Evolutionary conservation across 2,888 invertebrate species (phyloP).

Genomic region (Acanthosepion lycidas): DNA sequence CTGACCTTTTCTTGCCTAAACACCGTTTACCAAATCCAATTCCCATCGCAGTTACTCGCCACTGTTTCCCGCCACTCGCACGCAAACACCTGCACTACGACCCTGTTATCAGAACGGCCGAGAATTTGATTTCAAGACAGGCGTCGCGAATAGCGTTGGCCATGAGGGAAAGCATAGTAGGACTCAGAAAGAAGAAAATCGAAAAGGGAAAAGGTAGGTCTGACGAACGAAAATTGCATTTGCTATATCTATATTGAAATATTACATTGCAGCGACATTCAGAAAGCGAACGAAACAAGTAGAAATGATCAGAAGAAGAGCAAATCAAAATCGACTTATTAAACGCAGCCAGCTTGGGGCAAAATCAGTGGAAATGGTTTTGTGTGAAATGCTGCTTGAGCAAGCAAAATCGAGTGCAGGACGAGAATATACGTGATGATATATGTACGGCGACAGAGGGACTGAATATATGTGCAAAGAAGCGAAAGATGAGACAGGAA

Average conservation of each 20-base stretch:
- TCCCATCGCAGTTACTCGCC: too few relatives aligned
- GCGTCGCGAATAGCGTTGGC: not conserved
- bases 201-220: not conserved
- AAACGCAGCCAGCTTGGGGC: not conserved
- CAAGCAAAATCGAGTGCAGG: not conserved
- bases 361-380: not conserved
- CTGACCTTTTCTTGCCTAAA: constrained; percentile 10
- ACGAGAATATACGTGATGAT: not conserved
- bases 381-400: not conserved
- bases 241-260: constrained; percentile 21
- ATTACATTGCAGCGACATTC: not conserved
- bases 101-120: not conserved
- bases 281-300: not conserved
- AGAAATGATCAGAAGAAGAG: not conserved
- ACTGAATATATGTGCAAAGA: not conserved
- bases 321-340: not conserved
- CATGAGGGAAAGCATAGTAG: not conserved
- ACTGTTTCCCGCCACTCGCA: not conserved
- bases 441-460: not conserved
- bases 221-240: not conserved
- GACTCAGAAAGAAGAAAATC: not conserved
- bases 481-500: not conserved
- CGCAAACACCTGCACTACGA: not conserved
- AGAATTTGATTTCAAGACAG: not conserved
- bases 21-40: not conserved